These are phyloP conservation scores for Chymomyza fuscimana DNA, from an alignment of 2,888 invertebrate species.

Conservation along the genomic window DNA sequence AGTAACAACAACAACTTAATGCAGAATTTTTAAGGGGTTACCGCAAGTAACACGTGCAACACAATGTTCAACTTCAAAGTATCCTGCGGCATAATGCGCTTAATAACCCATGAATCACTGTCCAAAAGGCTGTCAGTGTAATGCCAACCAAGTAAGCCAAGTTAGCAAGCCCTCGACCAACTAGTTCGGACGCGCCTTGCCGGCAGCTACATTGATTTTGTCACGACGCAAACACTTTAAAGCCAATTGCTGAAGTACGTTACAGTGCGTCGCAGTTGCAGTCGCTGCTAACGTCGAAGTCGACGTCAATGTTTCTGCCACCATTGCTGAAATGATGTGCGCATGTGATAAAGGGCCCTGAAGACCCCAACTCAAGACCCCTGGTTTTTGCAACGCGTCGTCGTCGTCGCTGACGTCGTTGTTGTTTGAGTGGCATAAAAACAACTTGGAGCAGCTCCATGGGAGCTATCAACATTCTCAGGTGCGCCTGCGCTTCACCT, in stretches of 20 bases:
- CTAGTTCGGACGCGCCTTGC: not conserved
- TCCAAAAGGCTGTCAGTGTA: constrained; percentile 63
- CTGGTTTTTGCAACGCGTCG: constrained; percentile 23
- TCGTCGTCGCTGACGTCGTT: constrained; percentile 13
- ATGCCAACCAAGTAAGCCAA: not conserved
- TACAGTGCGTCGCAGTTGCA: constrained; percentile 20
- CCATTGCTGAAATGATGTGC: constrained; percentile 58
- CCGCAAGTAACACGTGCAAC: constrained; percentile 57
- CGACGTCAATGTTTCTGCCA: constrained; percentile 6
- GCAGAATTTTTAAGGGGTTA: constrained; percentile 60
- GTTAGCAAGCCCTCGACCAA: constrained; percentile 26
- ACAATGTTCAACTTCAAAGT: constrained; percentile 62
- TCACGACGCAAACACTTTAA: constrained; percentile 75
- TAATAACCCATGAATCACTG: constrained; percentile 79
- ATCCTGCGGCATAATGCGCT: constrained; percentile 78
- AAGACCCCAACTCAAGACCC: constrained; percentile 33
- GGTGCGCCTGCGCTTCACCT: constrained; percentile 72
- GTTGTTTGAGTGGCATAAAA: constrained; percentile 67
- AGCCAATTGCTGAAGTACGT: constrained; percentile 71
- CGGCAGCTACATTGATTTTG: constrained; percentile 73
- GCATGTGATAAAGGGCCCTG: constrained; percentile 72
- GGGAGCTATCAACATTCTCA: constrained; percentile 79
- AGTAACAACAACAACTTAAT: constrained; percentile 25
- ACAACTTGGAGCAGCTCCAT: constrained; percentile 64
- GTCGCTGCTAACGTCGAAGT: constrained; percentile 6